Base-by-base conservation (phyloP, 2,888 invertebrate species). In the Danaus chrysippus region DNA sequence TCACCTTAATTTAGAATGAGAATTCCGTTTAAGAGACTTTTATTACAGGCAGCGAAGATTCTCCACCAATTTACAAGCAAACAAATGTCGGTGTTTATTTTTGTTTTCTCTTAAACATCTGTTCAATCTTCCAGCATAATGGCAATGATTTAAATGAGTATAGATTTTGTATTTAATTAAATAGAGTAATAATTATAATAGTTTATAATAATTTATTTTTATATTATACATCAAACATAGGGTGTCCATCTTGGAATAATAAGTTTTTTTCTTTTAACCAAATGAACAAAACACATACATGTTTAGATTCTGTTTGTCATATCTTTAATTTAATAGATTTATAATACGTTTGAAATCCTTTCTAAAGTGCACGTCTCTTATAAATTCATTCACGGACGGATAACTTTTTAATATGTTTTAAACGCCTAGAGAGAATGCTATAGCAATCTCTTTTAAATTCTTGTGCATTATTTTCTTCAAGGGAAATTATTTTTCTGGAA, bases 21-120 rank as follows among this genome's bases (percentile, higher is more conserved):
- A 76, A 78, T 75, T 75, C 69, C 73, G 66, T 70, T 69, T 72
- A 76, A 78, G 73, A 78, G 77, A 78, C 76, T 79, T 81, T 79
- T 77, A 79, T 77, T 75, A 69, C 74, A 63, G 68, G 65, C 67
- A 65, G 72, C 72, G 70, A 74, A 75, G 71, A 73, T 70, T 73
- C 67, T 59, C 55, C 54, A 59, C 61, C 62, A 69, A 69, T 68
- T 71, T 66, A 67, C 62, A 61, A 59, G 63, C 61, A 66, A 65
- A 68, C 60, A 67, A 69, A 61, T 67, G 66, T 64, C 49, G 23
- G 56, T 59, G 59, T 53, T 66, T 56, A 62, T 64, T 61, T 66
- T 58, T 60, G 41, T 56, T 49, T 17, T 49, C 49, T 49, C 9
- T 49, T 49, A 17, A 17, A 11, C 49, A 49, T 17, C 49, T 17